Base-by-base conservation (phyloP, 2,797 vertebrate genomes). In the Clarias pachynema region DNA sequence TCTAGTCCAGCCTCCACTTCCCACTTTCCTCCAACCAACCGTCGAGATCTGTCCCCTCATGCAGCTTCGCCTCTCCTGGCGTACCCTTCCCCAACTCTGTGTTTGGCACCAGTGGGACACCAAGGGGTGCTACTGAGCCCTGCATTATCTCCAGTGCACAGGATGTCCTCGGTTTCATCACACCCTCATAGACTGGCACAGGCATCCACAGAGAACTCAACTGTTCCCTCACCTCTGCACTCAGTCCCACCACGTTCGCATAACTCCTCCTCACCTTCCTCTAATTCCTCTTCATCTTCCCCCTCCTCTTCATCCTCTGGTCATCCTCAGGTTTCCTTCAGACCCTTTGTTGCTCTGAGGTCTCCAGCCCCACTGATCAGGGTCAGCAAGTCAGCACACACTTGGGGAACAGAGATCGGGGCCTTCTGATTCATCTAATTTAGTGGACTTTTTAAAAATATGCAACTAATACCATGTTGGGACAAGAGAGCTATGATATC, bases 401-500 rank as follows among this genome's bases (percentile, higher is more conserved):
- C 94, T 84, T 98, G 97, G 97, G 95, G 95, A 37, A 97, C 97
- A 60, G 97, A 98, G 92, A 96, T 98, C 0, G 97, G 97, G 88
- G 96, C 97, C 87, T 97, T 99, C 93, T 99, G 94, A 98, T 85
- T 31, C 66, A 82, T 72, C 60, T 75, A 70, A 86, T 84, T 2
- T 2, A 56, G 5, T 24, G 66, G 84, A 84, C 82, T 53, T 75
- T 29, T 44, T 68, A 1, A 31, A 86, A 83, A 59, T 60, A 59
- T 60, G 56, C 69, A 81, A 79, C 3, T 74, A 15, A 81, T 82
- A 70, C 2, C 29, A 74, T 24, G 72, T 10, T 65, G 74, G 78
- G 37, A 70, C 62, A 79, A 69, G 56, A 72, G 37, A 83, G 86
- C 81, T 29, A 34, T 72, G 31, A 69, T 26, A 59, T 53, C 37